Evolutionary conservation across 2,113 vertebrate species (phyloP).

Genomic region (Amphilophus citrinellus): DNA sequence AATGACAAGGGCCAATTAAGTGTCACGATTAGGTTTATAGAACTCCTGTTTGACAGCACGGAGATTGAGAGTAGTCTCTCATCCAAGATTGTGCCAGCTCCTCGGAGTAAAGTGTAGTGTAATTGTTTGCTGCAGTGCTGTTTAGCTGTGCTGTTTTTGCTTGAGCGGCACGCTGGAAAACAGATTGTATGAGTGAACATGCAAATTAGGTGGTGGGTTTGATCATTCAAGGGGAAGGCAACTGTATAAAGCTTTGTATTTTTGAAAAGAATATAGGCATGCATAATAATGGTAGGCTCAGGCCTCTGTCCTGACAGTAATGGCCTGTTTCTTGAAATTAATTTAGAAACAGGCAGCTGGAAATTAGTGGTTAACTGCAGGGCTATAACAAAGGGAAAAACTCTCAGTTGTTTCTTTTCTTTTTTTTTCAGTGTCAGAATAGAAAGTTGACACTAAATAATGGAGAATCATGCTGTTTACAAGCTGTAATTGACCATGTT

Average conservation of each 20-base stretch:
- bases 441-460: constrained; percentile 41
- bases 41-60: constrained; percentile 13
- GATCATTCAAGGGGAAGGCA: constrained; percentile 19
- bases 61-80: constrained; percentile 12
- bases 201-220: constrained; percentile 48
- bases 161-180: constrained; percentile 11
- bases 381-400: constrained; percentile 1
- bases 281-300: constrained; percentile 15
- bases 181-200: constrained; percentile 40
- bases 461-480: neutral
- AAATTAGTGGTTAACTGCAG: constrained; percentile 37
- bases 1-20: neutral
- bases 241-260: constrained; percentile 23
- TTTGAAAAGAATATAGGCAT: constrained; percentile 23
- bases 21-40: constrained; percentile 25
- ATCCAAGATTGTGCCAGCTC: neutral
- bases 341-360: constrained; percentile 32
- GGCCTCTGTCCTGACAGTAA: constrained; percentile 48
- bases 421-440: constrained; percentile 28
- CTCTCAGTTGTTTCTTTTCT: neutral
- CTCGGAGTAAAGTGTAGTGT: constrained; percentile 1
- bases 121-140: constrained; percentile 30
- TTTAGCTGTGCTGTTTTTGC: constrained; percentile 23
- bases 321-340: constrained; percentile 50
- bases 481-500: constrained; percentile 21